Evolutionary conservation across 2,888 invertebrate genomes (phyloP).

Genomic region (Steromphala cineraria): DNA sequence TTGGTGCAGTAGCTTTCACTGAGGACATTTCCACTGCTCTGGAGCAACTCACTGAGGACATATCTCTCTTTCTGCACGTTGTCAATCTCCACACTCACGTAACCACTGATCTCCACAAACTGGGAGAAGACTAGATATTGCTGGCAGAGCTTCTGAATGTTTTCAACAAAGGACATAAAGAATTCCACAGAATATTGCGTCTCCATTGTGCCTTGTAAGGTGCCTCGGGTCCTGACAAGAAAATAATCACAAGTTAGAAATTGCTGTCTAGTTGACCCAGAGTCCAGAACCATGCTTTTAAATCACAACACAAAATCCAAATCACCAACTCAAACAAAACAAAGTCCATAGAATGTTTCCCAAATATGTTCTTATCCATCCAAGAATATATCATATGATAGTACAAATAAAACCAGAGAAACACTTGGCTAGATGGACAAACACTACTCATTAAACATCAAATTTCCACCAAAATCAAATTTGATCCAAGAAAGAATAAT

Average conservation of each 20-base stretch:
- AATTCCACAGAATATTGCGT: background rate
- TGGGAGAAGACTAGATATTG: background rate
- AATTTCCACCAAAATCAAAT: too few species aligned
- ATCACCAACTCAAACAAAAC: too few species aligned
- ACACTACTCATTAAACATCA: too few species aligned
- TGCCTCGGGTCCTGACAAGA: background rate
- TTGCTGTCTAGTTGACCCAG: background rate
- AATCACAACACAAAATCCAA: too few species aligned
- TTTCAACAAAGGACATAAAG: background rate
- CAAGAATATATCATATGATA: too few species aligned
- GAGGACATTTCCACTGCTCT: background rate
- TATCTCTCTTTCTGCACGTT: background rate
- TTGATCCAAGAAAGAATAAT: too few species aligned
- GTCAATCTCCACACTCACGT: conserved; percentile 1
- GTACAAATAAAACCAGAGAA: too few species aligned
- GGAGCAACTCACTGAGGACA: background rate
- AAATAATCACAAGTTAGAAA: background rate
- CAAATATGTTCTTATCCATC: too few species aligned
- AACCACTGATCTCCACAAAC: background rate
- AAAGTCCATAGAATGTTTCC: too few species aligned
- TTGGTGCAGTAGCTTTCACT: background rate
- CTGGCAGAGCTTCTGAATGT: background rate
- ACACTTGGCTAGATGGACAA: too few species aligned
- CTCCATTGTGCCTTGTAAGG: background rate
- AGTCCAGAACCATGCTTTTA: too few species aligned